Conservation (phyloP, 2,113 vertebrate genomes). For the Eleginops maclovinus region DNA sequence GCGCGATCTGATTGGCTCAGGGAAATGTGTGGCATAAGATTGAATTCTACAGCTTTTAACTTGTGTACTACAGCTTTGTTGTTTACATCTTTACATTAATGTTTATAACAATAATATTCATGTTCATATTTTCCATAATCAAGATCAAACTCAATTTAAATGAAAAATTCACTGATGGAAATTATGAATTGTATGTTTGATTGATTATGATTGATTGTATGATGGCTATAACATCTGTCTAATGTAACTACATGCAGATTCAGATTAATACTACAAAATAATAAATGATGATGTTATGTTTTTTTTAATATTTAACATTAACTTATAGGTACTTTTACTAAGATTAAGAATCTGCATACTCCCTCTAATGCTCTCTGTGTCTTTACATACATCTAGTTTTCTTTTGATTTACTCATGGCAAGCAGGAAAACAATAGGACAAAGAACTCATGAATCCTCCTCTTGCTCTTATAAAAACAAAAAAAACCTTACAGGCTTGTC, state of each 20-base stretch:
- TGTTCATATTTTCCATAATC: neutral
- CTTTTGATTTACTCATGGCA: neutral
- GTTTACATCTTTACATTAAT: neutral
- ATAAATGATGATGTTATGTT: no score
- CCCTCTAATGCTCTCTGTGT: neutral
- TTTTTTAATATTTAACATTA: no score
- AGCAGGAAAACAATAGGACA: neutral
- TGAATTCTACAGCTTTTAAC: neutral
- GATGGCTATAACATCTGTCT: neutral
- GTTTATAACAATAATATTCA: neutral
- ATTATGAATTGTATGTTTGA: neutral
- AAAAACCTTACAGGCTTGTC: neutral
- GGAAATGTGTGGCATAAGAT: slow-evolving; percentile 5
- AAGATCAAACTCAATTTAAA: neutral
- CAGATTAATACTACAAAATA: no score
- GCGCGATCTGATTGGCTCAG: slow-evolving; percentile 45
- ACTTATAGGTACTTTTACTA: no score
- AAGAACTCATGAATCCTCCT: neutral
- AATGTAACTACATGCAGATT: no score
- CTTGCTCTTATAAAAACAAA: neutral
- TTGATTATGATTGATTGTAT: no score
- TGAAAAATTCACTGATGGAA: neutral
- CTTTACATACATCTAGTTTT: neutral
- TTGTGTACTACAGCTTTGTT: neutral
- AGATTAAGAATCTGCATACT: no score